Evolutionary conservation across 2,797 vertebrate species (phyloP).

Genomic region (Melanotaenia parkinsoni): DNA sequence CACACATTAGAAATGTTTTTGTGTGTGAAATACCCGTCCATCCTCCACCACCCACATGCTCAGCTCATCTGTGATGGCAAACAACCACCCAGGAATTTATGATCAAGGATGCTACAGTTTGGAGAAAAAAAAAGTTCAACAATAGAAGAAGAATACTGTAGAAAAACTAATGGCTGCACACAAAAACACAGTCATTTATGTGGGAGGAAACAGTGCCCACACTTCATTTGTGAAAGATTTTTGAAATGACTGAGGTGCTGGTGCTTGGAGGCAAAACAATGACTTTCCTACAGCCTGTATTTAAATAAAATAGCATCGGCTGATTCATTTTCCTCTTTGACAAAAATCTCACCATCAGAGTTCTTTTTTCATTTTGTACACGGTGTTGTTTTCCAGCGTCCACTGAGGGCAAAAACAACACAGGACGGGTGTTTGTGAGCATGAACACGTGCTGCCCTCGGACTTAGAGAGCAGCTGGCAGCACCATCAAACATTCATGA

Average conservation of each 20-base stretch:
- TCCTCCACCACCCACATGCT: slow-evolving; percentile 4
- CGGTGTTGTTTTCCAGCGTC: slow-evolving; percentile 34
- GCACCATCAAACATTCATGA: slow-evolving; percentile 84
- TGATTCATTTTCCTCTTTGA: not conserved
- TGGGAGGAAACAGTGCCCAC: slow-evolving; percentile 61
- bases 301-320: slow-evolving; percentile 20
- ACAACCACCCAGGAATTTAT: slow-evolving; percentile 37
- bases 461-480: slow-evolving; percentile 76
- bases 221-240: slow-evolving; percentile 57
- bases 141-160: slow-evolving; percentile 34
- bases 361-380: not conserved
- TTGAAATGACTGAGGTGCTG: slow-evolving; percentile 42
- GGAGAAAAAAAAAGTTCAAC: slow-evolving; percentile 13
- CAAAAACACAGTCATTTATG: slow-evolving; percentile 47
- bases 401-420: slow-evolving; percentile 56
- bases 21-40: slow-evolving; percentile 14
- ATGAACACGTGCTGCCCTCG: slow-evolving; percentile 65
- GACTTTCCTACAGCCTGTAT: slow-evolving; percentile 29
- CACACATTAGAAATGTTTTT: slow-evolving; percentile 18
- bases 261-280: slow-evolving; percentile 41
- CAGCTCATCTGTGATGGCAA: slow-evolving; percentile 22
- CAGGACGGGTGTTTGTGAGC: slow-evolving; percentile 60
- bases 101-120: slow-evolving; percentile 40
- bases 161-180: slow-evolving; percentile 51
- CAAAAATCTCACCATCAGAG: slow-evolving; percentile 2